phyloP scores from a whole-genome alignment of 2,797 vertebrate species.

The Margarornis squamiger region DNA sequence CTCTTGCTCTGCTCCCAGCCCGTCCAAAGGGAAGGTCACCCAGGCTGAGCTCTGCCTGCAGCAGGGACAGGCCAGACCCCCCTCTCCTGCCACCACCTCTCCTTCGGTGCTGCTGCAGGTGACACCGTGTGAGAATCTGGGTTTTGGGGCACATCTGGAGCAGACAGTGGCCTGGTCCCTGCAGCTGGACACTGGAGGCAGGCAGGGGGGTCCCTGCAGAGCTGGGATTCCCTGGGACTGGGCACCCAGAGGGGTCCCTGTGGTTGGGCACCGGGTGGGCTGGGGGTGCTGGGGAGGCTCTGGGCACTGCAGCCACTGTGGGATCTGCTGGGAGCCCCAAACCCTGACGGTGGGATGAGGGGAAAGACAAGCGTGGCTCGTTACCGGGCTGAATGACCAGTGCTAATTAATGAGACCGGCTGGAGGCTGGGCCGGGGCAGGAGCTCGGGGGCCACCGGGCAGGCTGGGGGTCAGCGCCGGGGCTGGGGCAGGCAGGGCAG shows the following conservation, averaged over 20 bases:
- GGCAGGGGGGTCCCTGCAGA: neutral
- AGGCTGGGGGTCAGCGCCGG: neutral
- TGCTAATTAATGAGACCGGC: neutral
- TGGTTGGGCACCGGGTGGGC: neutral
- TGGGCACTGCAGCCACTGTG: neutral
- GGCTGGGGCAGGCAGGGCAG: neutral
- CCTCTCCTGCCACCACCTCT: neutral
- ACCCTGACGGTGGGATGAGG: neutral
- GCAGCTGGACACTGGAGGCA: neutral
- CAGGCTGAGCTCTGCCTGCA: neutral
- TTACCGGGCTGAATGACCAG: neutral
- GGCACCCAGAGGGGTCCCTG: neutral
- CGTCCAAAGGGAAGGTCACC: neutral
- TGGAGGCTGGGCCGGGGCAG: neutral
- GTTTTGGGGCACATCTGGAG: neutral
- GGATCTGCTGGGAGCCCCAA: no score
- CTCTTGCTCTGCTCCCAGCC: no score
- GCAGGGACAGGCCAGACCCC: neutral
- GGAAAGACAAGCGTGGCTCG: neutral
- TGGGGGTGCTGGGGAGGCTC: neutral
- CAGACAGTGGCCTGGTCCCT: accelerated
- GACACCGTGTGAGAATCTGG: accelerated
- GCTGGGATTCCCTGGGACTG: neutral
- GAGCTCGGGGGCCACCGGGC: neutral
- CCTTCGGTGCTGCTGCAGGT: neutral